phyloP scores from a whole-genome alignment of 2,797 vertebrate species.

The Chloroceryle inda region DNA sequence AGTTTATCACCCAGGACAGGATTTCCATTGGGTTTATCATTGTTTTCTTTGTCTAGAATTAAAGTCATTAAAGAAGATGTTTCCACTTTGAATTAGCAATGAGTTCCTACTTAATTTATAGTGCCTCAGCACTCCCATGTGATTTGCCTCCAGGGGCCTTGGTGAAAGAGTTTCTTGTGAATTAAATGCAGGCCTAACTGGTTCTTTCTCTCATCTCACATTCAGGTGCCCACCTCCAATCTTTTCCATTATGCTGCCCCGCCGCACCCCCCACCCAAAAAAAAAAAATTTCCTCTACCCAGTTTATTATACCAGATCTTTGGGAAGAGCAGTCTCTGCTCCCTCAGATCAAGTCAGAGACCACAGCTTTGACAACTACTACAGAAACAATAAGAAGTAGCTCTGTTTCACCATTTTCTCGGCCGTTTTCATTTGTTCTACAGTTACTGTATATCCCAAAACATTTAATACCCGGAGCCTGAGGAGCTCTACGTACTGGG shows the following conservation, averaged over 20 bases:
- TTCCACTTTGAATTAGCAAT: constrained; percentile 58
- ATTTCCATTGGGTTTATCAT: constrained; percentile 33
- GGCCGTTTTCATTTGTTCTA: neutral
- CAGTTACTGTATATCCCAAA: rapidly evolving
- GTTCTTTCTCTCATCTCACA: neutral
- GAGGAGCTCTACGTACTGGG: neutral
- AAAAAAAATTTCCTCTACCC: neutral
- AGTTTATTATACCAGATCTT: neutral
- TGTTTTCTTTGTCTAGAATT: constrained; percentile 26
- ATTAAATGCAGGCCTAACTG: rapidly evolving
- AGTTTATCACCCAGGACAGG: constrained; percentile 33
- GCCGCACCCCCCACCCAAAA: no score
- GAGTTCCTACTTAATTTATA: neutral
- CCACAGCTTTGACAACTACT: neutral
- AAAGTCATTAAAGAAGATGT: constrained; percentile 16
- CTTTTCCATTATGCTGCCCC: neutral
- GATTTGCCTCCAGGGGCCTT: neutral
- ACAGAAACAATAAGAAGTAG: rapidly evolving
- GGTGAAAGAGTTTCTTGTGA: rapidly evolving
- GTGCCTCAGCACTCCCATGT: neutral
- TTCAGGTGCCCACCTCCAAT: neutral
- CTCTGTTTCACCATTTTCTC: neutral
- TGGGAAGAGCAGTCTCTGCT: neutral
- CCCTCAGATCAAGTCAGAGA: neutral
- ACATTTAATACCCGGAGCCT: neutral